Percentiles rank a stretch among this genome's conserved stretches.
Conservation (phyloP, 2,888 invertebrate species). For the Hypena proboscidalis region DNA sequence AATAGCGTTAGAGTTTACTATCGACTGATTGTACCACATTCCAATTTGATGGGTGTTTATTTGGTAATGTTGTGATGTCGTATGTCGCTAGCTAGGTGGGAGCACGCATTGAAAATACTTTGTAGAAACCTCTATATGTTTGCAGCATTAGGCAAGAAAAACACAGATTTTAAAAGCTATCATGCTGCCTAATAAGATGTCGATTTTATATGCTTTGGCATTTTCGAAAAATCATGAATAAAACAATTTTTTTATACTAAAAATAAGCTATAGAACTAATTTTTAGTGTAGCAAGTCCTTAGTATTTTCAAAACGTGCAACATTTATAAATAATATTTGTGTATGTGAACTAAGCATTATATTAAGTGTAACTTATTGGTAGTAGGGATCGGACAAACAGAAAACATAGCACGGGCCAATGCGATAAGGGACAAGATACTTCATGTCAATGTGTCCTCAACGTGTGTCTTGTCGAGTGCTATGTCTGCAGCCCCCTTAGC, state of each 20-base stretch:
- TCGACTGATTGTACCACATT: constrained; percentile 44
- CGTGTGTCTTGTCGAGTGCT: background rate
- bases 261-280: background rate
- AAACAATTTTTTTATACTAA: too few species aligned
- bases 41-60: constrained; percentile 27
- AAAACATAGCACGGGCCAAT: background rate
- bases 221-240: too few species aligned
- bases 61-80: constrained; percentile 43
- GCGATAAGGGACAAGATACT: background rate
- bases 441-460: background rate
- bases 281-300: constrained; percentile 20
- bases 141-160: too few species aligned
- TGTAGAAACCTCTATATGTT: too few species aligned
- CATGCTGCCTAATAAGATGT: too few species aligned
- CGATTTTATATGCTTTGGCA: too few species aligned
- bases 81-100: constrained; percentile 43
- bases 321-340: constrained; percentile 41
- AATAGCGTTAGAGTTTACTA: constrained; percentile 15
- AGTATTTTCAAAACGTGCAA: constrained; percentile 19
- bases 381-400: constrained; percentile 16
- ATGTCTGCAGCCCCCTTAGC: background rate
- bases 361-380: constrained; percentile 52
- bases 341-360: constrained; percentile 45
- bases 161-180: too few species aligned
- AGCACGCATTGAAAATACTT: constrained; percentile 21